These are phyloP conservation scores for Drosophila varians DNA, from an alignment of 1,140 invertebrate genomes.

Conservation along the genomic window DNA sequence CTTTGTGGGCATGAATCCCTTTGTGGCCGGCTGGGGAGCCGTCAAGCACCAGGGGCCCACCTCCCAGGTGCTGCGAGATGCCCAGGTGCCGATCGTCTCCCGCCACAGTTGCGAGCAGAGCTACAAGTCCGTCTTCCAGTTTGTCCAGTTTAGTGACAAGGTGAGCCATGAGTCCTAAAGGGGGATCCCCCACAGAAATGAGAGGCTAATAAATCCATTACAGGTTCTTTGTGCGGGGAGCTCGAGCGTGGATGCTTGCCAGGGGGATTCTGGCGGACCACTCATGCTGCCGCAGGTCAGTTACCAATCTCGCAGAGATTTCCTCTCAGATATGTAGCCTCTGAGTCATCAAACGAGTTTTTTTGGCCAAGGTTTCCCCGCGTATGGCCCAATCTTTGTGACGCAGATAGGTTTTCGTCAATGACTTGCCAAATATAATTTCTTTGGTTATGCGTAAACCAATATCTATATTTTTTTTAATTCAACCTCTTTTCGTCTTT, in stretches of 20 bases:
- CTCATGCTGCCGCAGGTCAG: constrained; percentile 87
- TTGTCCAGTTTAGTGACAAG: constrained; percentile 73
- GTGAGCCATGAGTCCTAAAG: constrained; percentile 33
- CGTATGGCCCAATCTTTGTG: constrained; percentile 13
- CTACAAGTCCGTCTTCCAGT: constrained; percentile 85
- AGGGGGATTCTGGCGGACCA: constrained; percentile 93
- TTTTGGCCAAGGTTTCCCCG: constrained; percentile 51
- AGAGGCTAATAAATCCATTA: constrained; percentile 8
- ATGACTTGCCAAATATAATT: constrained; percentile 25
- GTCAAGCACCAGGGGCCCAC: constrained; percentile 85
- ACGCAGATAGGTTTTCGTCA: constrained; percentile 20
- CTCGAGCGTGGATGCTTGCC: constrained; percentile 90
- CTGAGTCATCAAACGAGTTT: constrained; percentile 59
- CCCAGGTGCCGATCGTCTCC: constrained; percentile 89
- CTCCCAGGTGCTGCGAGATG: constrained; percentile 87
- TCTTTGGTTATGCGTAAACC: not conserved
- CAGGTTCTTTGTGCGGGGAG: constrained; percentile 80
- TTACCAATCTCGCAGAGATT: constrained; percentile 24
- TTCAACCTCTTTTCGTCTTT: not conserved
- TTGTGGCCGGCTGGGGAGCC: constrained; percentile 85
- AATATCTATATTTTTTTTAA: not conserved
- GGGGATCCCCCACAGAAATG: constrained; percentile 4
- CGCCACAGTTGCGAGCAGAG: constrained; percentile 87
- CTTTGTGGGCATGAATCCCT: constrained; percentile 85
- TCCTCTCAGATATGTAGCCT: not conserved